Percentiles rank a stretch among this genome's conserved stretches.
phyloP scores from a whole-genome alignment of 2,888 invertebrate genomes.

The Melinaea marsaeus region DNA sequence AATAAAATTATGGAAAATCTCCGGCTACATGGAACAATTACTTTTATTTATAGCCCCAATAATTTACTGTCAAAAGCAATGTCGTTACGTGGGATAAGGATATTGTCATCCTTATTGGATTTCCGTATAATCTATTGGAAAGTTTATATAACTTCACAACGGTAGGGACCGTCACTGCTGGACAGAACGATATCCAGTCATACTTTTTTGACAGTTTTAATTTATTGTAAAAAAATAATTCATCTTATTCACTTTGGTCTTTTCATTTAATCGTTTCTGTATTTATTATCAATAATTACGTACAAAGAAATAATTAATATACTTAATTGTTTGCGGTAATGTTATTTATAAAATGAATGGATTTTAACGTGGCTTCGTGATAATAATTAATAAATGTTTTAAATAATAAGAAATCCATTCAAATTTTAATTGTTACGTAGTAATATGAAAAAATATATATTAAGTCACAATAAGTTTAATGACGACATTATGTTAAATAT shows the following conservation, averaged over 20 bases:
- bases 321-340: no score
- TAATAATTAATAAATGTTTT: no score
- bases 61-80: slow-evolving; percentile 64
- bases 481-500: neutral
- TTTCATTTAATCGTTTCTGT: neutral
- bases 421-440: no score
- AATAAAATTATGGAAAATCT: slow-evolving; percentile 70
- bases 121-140: slow-evolving; percentile 42
- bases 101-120: slow-evolving; percentile 51
- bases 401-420: no score
- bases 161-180: slow-evolving; percentile 26
- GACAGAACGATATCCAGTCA: slow-evolving; percentile 20
- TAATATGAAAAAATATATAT: neutral
- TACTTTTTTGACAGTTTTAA: slow-evolving; percentile 31
- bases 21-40: slow-evolving; percentile 65
- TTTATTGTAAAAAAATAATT: slow-evolving; percentile 26
- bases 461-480: neutral
- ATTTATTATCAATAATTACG: neutral
- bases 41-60: slow-evolving; percentile 69
- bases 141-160: slow-evolving; percentile 35
- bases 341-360: no score
- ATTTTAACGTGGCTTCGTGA: no score
- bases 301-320: no score
- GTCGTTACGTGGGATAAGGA: slow-evolving; percentile 53
- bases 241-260: slow-evolving; percentile 24